Base-by-base conservation (phyloP, 2,797 vertebrate genomes). In the Enteromius thamalakanensis region DNA sequence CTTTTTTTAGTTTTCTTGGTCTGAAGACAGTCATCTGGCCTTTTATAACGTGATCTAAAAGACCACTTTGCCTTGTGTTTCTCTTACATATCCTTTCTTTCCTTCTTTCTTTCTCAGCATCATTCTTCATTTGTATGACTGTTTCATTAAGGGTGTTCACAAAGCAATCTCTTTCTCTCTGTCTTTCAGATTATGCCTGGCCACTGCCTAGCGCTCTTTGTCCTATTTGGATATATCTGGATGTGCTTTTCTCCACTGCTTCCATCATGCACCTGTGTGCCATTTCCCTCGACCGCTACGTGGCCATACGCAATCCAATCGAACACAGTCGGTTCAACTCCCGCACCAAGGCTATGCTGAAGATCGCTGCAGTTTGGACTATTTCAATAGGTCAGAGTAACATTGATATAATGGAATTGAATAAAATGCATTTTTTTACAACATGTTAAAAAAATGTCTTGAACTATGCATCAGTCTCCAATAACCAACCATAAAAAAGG, bases 261-360 rank as follows among this genome's bases (percentile, higher is more conserved):
- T 99, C 98, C 94, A 99, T 99, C 92, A 99, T 99, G 98, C 98
- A 99, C 93, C 96, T 99, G 90, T 99, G 98, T 65, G 98, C 98
- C 93, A 99, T 99, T 93, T 98, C 98, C 45, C 96, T 99, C 90
- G 98, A 99, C 93, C 97, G 98, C 85, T 99, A 99, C 88, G 96
- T 99, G 87, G 98, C 97, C 93, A 99, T 99, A 93, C 96, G 97
- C 89, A 99, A 99, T 94, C 98, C 98, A 90, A 99, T 99, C 85
- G 97, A 99, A 93, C 98, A 99, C 95, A 99, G 98, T 91, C 97
- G 97, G 92, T 99, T 98, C 95, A 99, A 99, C 95, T 99, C 97
- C 84, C 95, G 97, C 91, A 99, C 98, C 95, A 99, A 98, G 93
- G 98, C 98, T 90, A 97, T 98, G 95, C 94, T 99, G 95, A 99